phyloP scores from a whole-genome alignment of 2,113 vertebrate genomes.

The Cyanistes caeruleus region DNA sequence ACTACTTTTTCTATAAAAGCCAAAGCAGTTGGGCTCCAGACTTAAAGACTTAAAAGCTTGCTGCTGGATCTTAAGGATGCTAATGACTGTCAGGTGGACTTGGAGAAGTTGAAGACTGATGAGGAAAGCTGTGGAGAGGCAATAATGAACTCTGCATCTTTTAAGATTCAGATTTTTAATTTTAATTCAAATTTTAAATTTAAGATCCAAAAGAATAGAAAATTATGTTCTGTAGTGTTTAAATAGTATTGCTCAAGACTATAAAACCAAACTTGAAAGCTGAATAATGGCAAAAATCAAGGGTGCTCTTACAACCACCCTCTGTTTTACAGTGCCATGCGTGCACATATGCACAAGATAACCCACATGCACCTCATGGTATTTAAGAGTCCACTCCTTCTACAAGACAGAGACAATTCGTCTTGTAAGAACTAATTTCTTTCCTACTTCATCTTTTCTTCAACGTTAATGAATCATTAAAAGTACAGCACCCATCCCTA shows the following conservation, averaged over 20 bases:
- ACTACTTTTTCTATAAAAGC: neutral
- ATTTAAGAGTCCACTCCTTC: accelerated
- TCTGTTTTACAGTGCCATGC: accelerated
- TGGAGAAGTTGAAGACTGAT: neutral
- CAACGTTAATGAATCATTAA: neutral
- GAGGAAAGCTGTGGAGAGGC: neutral
- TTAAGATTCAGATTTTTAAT: neutral
- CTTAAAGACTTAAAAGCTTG: neutral
- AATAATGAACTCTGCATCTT: neutral
- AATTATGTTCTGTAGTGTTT: neutral
- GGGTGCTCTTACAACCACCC: neutral
- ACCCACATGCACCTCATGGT: accelerated
- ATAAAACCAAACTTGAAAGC: neutral
- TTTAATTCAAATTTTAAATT: too few relatives aligned
- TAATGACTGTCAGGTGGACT: neutral
- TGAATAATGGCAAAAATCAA: neutral
- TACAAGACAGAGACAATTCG: neutral
- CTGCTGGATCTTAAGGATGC: neutral
- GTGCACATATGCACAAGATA: accelerated
- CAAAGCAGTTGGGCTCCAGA: neutral
- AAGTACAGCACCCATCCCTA: neutral
- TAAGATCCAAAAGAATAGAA: neutral
- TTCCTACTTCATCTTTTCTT: neutral
- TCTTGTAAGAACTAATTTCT: neutral
- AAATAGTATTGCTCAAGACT: neutral